A percentile compares a stretch with the other conserved stretches of the same genome.
Evolutionary conservation across 2,113 vertebrate species (phyloP).

Genomic region (Arvicanthis niloticus): DNA sequence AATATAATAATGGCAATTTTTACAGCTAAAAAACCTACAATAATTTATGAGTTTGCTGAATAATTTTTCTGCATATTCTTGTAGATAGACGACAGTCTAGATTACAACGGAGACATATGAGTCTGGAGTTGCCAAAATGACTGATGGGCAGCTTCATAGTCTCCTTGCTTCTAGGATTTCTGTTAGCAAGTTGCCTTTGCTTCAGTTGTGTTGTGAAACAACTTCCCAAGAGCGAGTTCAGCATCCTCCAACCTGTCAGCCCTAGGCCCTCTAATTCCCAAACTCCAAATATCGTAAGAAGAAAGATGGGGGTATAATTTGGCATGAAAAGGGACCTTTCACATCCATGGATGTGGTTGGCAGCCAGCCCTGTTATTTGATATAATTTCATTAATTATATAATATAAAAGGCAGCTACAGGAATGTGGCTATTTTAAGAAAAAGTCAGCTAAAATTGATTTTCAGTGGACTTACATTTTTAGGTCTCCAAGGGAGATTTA

Average conservation of each 20-base stretch:
- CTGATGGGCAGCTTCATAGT: not conserved
- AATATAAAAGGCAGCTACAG: not conserved
- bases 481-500: not conserved
- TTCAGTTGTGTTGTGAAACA: not conserved
- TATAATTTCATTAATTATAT: not conserved
- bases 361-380: not conserved
- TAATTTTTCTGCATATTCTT: slow-evolving; percentile 33
- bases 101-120: slow-evolving; percentile 60
- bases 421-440: not conserved
- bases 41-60: slow-evolving; percentile 56
- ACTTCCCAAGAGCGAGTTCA: not conserved
- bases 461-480: not conserved
- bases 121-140: slow-evolving; percentile 13
- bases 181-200: not conserved
- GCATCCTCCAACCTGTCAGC: not conserved
- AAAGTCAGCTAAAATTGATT: not conserved
- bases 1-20: slow-evolving; percentile 51
- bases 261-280: not conserved
- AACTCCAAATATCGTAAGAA: not conserved
- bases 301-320: not conserved
- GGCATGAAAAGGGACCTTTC: not conserved
- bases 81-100: slow-evolving; percentile 29
- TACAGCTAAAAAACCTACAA: slow-evolving; percentile 53
- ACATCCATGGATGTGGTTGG: not conserved
- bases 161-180: not conserved